These are phyloP conservation scores for Cnemophilus loriae DNA, from an alignment of 2,113 vertebrate genomes.

Conservation along the genomic window DNA sequence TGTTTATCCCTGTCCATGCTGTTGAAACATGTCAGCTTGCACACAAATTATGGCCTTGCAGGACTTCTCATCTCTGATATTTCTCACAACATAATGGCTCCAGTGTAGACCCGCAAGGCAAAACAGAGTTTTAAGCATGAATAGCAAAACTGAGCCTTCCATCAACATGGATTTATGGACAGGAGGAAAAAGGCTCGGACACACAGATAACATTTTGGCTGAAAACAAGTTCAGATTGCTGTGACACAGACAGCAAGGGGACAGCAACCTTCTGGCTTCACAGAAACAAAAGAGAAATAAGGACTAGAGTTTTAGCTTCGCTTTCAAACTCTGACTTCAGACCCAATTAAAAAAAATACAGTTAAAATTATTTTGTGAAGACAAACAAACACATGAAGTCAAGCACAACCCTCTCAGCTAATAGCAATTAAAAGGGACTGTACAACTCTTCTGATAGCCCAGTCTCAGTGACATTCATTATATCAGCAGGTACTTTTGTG, in stretches of 20 bases:
- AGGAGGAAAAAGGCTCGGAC: not conserved
- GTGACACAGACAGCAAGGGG: not conserved
- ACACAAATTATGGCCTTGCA: not conserved
- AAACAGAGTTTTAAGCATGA: not conserved
- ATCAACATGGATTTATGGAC: not conserved
- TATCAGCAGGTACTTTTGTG: not conserved
- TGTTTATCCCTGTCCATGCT: not conserved
- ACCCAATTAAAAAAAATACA: not conserved
- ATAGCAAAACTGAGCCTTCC: not conserved
- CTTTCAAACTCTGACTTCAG: not conserved
- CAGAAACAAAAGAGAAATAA: not conserved
- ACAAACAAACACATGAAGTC: not conserved
- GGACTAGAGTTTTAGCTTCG: not conserved
- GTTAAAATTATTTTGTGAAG: not conserved
- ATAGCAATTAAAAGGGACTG: accelerated
- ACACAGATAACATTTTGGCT: not conserved
- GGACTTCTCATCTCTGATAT: not conserved
- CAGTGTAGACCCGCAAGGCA: not conserved
- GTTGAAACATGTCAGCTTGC: not conserved
- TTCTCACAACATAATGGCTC: not conserved
- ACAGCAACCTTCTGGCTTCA: not conserved
- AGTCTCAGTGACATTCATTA: not conserved
- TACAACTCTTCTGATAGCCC: not conserved
- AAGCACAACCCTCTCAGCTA: not conserved
- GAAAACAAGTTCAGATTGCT: not conserved